Conservation (phyloP, 1,140 invertebrate species). For the Neodiprion fabricii region DNA sequence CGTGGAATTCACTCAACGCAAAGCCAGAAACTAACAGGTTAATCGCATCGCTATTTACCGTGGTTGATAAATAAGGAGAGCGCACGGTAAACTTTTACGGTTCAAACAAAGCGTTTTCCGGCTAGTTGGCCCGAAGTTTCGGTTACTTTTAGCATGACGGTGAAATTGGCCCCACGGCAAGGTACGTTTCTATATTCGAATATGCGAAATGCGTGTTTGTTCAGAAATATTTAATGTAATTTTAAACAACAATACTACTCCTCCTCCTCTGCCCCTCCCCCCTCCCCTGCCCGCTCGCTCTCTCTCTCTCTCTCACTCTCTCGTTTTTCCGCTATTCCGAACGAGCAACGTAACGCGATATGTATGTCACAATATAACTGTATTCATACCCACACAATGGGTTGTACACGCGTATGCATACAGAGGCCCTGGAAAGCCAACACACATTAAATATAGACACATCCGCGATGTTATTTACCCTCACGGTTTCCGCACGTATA, state of each 20-base stretch:
- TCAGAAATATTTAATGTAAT: conserved; percentile 8
- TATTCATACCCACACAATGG: background rate
- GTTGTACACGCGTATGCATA: background rate
- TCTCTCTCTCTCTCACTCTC: background rate
- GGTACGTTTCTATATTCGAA: background rate
- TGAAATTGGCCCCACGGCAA: no score
- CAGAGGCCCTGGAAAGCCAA: background rate
- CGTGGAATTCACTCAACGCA: no score
- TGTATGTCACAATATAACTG: background rate
- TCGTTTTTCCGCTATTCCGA: conserved; percentile 4
- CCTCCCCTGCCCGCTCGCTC: no score
- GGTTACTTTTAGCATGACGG: background rate
- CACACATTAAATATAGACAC: background rate
- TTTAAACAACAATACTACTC: background rate
- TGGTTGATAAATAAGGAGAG: no score
- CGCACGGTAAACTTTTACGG: no score
- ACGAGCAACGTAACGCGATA: background rate
- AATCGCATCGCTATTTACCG: no score
- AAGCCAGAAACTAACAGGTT: no score
- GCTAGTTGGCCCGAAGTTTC: no score
- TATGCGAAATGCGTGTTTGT: background rate
- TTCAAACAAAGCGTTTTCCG: background rate
- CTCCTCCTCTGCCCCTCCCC: no score
- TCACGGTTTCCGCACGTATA: background rate
- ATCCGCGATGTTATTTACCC: background rate